Conservation (phyloP, 2,797 vertebrate genomes). For the Synaphobranchus kaupii region DNA sequence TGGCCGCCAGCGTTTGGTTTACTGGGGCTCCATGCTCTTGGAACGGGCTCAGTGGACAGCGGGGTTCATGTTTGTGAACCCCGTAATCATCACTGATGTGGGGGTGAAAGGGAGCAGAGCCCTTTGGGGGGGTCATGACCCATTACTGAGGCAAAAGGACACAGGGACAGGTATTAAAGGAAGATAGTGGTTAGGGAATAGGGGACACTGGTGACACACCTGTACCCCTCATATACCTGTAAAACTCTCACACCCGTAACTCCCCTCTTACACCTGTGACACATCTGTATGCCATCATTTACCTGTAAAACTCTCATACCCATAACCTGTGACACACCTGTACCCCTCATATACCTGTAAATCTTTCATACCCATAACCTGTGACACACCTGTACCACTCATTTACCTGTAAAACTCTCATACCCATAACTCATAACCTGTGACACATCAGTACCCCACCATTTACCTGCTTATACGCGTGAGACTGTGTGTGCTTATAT, state of each 20-base stretch:
- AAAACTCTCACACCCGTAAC: not conserved
- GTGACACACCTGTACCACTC: no score
- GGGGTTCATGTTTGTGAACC: conserved; percentile 47
- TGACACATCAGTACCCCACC: no score
- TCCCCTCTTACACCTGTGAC: no score
- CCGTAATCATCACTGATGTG: conserved; percentile 46
- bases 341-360: not conserved
- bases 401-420: conserved; percentile 57
- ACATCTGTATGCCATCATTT: conserved; percentile 38
- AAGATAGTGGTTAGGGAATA: no score
- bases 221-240: not conserved
- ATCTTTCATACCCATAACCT: not conserved
- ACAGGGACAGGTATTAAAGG: no score
- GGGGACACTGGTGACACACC: no score
- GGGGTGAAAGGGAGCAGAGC: not conserved
- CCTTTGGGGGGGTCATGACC: not conserved
- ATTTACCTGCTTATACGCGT: not conserved
- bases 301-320: conserved; percentile 53
- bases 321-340: conserved; percentile 30
- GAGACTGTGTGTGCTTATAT: conserved; percentile 40
- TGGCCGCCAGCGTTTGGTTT: conserved; percentile 58
- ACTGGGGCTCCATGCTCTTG: conserved; percentile 39
- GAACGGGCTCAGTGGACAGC: conserved; percentile 49
- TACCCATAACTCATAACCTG: conserved; percentile 31
- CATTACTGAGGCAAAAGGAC: no score